Evolutionary conservation across 35 echinoderm and acorn worm genomes (phyloP).

Genomic region (Hemicentrotus pulcherrimus): DNA sequence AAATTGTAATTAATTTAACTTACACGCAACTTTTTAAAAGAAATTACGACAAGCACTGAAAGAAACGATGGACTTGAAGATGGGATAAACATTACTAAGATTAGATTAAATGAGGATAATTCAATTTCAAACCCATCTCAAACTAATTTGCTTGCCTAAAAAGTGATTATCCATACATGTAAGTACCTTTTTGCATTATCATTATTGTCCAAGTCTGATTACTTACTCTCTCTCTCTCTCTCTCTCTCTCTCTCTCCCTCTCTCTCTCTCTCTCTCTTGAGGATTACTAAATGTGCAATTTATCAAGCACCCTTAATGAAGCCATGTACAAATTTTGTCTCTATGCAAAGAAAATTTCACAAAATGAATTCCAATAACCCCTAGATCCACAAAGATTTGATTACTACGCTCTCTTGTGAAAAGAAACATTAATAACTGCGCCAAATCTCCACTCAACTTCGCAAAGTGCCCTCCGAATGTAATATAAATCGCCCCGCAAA

Average conservation of each 20-base stretch:
- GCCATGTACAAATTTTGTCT: neutral
- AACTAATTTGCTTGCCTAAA: neutral
- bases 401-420: neutral
- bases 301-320: neutral
- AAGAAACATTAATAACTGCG: slow-evolving; percentile 7
- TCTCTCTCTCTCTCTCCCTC: neutral
- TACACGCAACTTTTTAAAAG: neutral
- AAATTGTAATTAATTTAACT: neutral
- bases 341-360: neutral
- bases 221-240: neutral
- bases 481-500: neutral
- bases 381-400: neutral
- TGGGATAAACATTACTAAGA: neutral
- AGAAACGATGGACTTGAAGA: neutral
- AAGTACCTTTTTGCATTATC: neutral
- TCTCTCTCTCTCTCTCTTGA: neutral
- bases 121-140: neutral
- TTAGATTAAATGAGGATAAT: neutral
- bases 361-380: neutral
- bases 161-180: neutral
- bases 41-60: too few relatives aligned
- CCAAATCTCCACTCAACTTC: neutral
- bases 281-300: neutral
- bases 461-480: neutral
- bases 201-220: neutral